Evolutionary conservation across 1,140 invertebrate genomes (phyloP), one percentile per base, ranked within the genome.

Genomic region (Calephelis nemesis): DNA sequence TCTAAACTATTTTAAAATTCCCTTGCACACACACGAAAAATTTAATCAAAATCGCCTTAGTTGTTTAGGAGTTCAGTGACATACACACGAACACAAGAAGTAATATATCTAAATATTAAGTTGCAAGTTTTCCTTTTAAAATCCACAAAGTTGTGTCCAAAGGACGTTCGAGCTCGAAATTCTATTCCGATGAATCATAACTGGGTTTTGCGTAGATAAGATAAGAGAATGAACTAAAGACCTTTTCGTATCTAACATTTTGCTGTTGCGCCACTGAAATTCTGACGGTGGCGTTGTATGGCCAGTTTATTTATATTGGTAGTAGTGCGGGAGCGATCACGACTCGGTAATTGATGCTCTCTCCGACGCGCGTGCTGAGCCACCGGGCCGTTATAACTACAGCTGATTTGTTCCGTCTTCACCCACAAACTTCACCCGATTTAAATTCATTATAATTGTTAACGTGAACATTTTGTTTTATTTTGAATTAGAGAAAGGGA

Each of bases 331-430:
- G 78, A 85, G 88, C 85, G 82, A 79, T 88, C 88, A 89, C 88
- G 88, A 89, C 71, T 77, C 66, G 70, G 82, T 90, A 90, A 90
- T 88, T 89, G 88, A 89, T 90, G 87, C 78, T 81, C 77, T 80
- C 52, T 58, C 10, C 68, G 69, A 69, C 73, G 85, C 86, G 84
- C 82, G 85, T 83, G 82, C 80, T 70, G 50, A 70, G 78, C 74
- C 74, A 72, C 75, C 52, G 73, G 65, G 73, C 79, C 85, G 84
- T 86, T 83, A 86, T 86, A 84, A 82, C 74, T 73, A 71, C 73
- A 79, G 78, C 76, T 72, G 76, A 75, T 77, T 77, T 73, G 70
- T 75, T 73, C 71, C 67, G 74, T 73, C 74, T 70, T 75, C 69
- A 71, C 54, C 54, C 19, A 58, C 54, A 58, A 58, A 58, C 65